Base-by-base conservation (phyloP, 2,113 vertebrate genomes). In the Urocolius indicus region DNA sequence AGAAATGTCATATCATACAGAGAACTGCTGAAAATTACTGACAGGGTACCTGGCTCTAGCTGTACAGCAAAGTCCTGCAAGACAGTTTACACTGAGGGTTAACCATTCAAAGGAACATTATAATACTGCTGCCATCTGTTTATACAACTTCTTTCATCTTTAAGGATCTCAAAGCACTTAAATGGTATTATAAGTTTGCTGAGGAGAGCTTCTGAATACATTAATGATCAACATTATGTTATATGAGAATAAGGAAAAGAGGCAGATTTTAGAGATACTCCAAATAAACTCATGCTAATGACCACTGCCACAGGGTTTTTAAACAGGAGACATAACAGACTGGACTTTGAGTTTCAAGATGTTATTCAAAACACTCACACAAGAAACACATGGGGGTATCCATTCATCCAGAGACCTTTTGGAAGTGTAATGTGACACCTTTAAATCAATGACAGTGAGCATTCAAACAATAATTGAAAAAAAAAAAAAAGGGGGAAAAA, bases 81-180 rank as follows among this genome's bases (percentile, higher is more conserved):
- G 63, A 78, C 21, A 61, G 19, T 32, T 88, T 45, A 68, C 61
- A 63, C 14, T 8, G 36, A 86, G 76, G 45, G 65, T 69, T 90
- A 81, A 68, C 41, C 51, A 68, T 13, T 29, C 63, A 81, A 93
- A 58, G 38, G 38, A 61, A 61, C 57, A 65, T 59, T 83, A 24
- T 41, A 88, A 89, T 46, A 71, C 81, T 88, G 55, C 59, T 90
- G 62, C 87, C 89, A 84, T 91, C 77, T 91, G 87, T 76, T 93
- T 79, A 49, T 82, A 66, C n/a, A 75, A 29, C 55, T 87, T 84
- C 48, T 82, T 93, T 82, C 36, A 54, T 65, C 77, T 75, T 63
- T 65, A 65, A 77, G 83, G 83, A 87, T 75, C 69, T 95, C 77
- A 87, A 82, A 95, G 52, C 15, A 57, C 61, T 80, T 66, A 69